Evolutionary conservation across 2,888 invertebrate genomes (phyloP).

Genomic region (Lasiommata megera): DNA sequence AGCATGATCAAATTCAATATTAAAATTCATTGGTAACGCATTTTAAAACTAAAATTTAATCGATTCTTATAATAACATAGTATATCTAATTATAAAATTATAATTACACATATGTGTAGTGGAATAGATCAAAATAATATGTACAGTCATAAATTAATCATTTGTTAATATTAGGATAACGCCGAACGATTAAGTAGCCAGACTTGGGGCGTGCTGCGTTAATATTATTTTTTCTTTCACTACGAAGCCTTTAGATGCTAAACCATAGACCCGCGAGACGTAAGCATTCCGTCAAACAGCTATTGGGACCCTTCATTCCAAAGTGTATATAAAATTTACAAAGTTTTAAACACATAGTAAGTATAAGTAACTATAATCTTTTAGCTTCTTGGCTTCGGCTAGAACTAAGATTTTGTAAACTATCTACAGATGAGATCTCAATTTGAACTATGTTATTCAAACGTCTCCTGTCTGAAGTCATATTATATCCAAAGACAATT

Average conservation of each 20-base stretch:
- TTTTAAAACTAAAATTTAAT: conserved; percentile 66
- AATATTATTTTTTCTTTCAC: not conserved
- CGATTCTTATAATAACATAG: conserved; percentile 54
- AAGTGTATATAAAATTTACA: conserved; percentile 16
- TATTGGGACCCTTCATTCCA: conserved; percentile 20
- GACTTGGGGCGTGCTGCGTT: not conserved
- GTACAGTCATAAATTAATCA: conserved; percentile 26
- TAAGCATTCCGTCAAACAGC: conserved; percentile 18
- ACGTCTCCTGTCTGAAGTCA: conserved; percentile 57
- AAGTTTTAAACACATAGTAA: conserved; percentile 10
- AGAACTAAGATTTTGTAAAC: conserved; percentile 72
- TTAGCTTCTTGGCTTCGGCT: conserved; percentile 78
- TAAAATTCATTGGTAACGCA: conserved; percentile 79
- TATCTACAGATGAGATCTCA: conserved; percentile 78
- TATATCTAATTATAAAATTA: conserved; percentile 32
- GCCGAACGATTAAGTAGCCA: not conserved
- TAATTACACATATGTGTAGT: conserved; percentile 26
- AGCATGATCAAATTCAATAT: conserved; percentile 32
- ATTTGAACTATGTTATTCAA: conserved; percentile 76
- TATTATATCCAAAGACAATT: conserved; percentile 66
- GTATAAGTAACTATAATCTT: too few species aligned
- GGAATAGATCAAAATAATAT: conserved; percentile 32
- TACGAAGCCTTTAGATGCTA: conserved; percentile 1
- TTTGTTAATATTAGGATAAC: conserved; percentile 16
- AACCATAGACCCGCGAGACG: conserved; percentile 14